Base-by-base conservation (phyloP, 2,113 vertebrate genomes). In the Abramis brama region DNA sequence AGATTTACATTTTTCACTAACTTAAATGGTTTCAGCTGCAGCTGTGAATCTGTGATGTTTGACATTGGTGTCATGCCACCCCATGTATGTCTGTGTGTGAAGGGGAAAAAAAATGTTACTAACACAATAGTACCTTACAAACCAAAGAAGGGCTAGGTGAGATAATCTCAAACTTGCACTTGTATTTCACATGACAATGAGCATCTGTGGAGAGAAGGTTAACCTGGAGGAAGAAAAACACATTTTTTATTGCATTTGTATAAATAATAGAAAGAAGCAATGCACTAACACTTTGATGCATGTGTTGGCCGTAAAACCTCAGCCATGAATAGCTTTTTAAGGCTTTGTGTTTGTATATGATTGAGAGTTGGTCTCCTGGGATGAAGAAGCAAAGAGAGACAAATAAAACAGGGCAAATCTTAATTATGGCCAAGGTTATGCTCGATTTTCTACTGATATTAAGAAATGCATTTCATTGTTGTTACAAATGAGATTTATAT, bases 401-500 rank as follows among this genome's bases (percentile, higher is more conserved):
- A 68, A 23, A 76, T 76, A 74, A 45, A 45, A 45, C 39, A 21
- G 66, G 52, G 76, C 27, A 1, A 12, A 13, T 5, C 21, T 33
- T 33, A 33, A 33, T 4, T 33, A 33, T 33, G 33, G 3, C 33
- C 39, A 10, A 30, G 43, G 2, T 55, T 77, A 55, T 52, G 39
- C 12, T 57, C 5, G 5, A 43, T 80, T 47, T 25, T 80, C 23
- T 19, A 66, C n/a, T 30, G 9, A 82, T 50, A 52, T 15, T 50
- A 68, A 33, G 5, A 19, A 50, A 82, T 43, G 52, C 36, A 30
- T 70, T 68, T 15, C 27, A 52, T 68, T 33, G 79, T 82, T 82
- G 6, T 82, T 21, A 33, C 17, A 82, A 82, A 82, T 82, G 17
- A 36, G 45, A 82, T 82, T 68, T 68, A 50, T 50, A 82, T 82